Percentiles rank a stretch among this genome's conserved stretches.
Evolutionary conservation across 2,113 vertebrate genomes (phyloP).

Genomic region (Hippocampus comes): DNA sequence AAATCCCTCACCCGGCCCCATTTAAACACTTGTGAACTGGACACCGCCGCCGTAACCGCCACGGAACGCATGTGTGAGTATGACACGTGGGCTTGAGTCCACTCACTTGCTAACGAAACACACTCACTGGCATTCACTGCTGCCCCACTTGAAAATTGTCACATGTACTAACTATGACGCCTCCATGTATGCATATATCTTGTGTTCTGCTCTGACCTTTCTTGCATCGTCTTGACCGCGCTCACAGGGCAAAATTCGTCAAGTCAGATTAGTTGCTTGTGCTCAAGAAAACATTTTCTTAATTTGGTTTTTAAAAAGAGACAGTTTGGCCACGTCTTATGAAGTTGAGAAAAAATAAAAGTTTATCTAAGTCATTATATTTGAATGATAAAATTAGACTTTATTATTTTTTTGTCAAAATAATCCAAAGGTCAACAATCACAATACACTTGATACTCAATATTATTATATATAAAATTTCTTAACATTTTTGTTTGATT

Average conservation of each 20-base stretch:
- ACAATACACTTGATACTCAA: no score
- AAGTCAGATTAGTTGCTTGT: no score
- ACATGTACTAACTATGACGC: conserved; percentile 46
- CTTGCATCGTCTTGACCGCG: not conserved
- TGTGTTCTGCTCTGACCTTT: not conserved
- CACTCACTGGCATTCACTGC: conserved; percentile 5
- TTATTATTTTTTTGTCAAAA: no score
- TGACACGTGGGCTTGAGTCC: conserved; percentile 26
- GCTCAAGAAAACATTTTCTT: not conserved
- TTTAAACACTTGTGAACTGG: conserved; percentile 58
- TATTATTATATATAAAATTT: no score
- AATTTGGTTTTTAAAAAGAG: not conserved
- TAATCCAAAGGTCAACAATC: no score
- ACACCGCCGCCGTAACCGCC: conserved; percentile 57
- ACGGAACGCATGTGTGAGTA: conserved; percentile 85
- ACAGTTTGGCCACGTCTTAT: not conserved
- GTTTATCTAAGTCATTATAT: not conserved
- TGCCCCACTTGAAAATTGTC: conserved; percentile 20
- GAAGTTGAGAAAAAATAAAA: not conserved
- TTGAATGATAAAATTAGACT: no score
- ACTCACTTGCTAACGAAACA: not conserved
- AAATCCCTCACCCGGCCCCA: conserved; percentile 25
- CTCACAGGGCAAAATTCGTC: no score
- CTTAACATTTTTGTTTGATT: no score
- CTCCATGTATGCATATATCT: not conserved